A percentile compares a stretch with the other conserved stretches of the same genome.
Evolutionary conservation across 2,797 vertebrate species (phyloP).

Genomic region (Oophaga sylvatica): DNA sequence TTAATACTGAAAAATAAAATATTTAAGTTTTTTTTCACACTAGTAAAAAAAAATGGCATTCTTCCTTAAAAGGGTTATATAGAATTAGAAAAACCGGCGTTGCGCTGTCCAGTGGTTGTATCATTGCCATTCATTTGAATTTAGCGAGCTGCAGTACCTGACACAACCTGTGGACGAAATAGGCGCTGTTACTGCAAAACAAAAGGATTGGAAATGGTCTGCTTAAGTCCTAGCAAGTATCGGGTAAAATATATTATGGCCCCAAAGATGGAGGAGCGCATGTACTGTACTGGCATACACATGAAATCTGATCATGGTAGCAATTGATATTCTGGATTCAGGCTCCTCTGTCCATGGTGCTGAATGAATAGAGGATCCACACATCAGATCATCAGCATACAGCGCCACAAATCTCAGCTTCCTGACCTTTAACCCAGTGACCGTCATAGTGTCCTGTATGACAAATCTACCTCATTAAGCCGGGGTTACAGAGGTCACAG

Average conservation of each 20-base stretch:
- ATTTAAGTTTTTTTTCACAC: background rate
- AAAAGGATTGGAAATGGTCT: background rate
- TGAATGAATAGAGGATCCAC: background rate
- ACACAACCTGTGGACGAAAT: background rate
- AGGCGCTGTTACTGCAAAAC: background rate
- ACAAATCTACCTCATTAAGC: no score
- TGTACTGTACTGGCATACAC: background rate
- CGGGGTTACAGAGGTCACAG: no score
- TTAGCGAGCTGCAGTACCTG: background rate
- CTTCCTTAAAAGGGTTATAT: background rate
- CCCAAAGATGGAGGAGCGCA: background rate
- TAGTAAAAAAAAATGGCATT: background rate
- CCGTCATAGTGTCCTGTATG: no score
- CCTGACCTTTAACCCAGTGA: no score
- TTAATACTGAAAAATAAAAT: no score
- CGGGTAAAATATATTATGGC: background rate
- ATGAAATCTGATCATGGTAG: background rate
- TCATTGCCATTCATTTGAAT: background rate
- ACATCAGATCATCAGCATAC: background rate
- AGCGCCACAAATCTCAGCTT: background rate
- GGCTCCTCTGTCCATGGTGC: background rate
- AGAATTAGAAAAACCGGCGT: background rate
- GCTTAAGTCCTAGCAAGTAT: background rate
- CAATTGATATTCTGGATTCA: background rate
- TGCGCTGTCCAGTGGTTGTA: background rate